A percentile compares a stretch with the other conserved stretches of the same genome.
phyloP scores from a whole-genome alignment of 2,888 invertebrate genomes.

The Melipona beecheii region DNA sequence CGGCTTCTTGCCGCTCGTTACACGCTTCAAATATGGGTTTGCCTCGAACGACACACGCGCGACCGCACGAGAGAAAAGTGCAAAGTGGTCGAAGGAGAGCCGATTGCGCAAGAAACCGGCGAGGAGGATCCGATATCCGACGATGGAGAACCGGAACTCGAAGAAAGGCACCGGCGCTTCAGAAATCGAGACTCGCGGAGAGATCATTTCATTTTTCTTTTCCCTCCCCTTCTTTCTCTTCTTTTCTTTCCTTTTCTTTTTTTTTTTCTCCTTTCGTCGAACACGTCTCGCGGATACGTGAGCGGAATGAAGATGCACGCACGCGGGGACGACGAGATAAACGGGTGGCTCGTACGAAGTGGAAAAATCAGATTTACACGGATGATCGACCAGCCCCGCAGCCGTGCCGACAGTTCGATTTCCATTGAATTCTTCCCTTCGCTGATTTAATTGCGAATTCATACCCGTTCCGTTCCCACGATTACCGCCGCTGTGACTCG shows the following conservation, averaged over 20 bases:
- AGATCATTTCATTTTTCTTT: constrained; percentile 24
- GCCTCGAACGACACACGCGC: constrained; percentile 9
- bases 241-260: neutral
- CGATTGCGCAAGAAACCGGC: constrained; percentile 55
- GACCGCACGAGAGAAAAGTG: constrained; percentile 28
- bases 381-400: constrained; percentile 2
- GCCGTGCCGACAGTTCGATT: neutral
- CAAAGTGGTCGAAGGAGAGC: constrained; percentile 20
- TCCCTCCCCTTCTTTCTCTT: neutral
- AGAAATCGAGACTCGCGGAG: constrained; percentile 50
- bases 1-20: constrained; percentile 8
- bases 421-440: neutral
- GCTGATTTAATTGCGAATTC: constrained; percentile 22
- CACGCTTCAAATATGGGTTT: constrained; percentile 15
- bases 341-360: neutral
- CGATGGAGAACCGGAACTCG: constrained; percentile 6
- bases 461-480: constrained; percentile 13
- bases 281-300: constrained; percentile 27
- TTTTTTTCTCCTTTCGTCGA: neutral
- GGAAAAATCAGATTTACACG: constrained; percentile 26
- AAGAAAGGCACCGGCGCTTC: constrained; percentile 25
- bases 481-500: neutral
- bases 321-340: neutral
- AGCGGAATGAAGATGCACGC: constrained; percentile 12
- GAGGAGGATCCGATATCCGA: constrained; percentile 26